Conservation (phyloP, 35 echinoderm and acorn worm species). For the Heliocidaris tuberculata region DNA sequence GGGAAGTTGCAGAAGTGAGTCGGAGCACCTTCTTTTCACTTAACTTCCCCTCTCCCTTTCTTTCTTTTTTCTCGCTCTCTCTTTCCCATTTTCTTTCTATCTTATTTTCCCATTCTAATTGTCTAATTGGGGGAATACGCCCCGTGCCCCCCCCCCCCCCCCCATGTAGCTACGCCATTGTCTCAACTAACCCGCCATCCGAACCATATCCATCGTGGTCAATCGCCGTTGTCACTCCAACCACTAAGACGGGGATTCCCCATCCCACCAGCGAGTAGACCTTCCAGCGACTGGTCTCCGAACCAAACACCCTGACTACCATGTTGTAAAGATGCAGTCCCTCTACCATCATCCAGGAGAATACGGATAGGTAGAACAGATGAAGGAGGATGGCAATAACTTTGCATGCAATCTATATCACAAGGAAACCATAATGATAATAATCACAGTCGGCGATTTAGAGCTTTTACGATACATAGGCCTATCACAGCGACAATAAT, state of each 20-base stretch:
- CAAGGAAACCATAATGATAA: neutral
- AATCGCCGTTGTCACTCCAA: constrained; percentile 52
- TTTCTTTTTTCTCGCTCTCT: no score
- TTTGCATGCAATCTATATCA: constrained; percentile 72
- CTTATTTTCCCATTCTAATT: no score
- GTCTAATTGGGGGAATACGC: no score
- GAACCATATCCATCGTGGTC: constrained; percentile 66
- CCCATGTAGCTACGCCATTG: neutral
- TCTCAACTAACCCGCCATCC: constrained; percentile 42
- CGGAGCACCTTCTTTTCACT: no score
- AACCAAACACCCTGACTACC: constrained; percentile 73
- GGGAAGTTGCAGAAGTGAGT: no score
- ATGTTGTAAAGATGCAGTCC: constrained; percentile 86
- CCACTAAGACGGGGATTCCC: constrained; percentile 67
- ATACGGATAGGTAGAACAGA: constrained; percentile 86
- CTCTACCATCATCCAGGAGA: constrained; percentile 93
- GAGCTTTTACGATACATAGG: no score
- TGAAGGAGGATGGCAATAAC: constrained; percentile 81
- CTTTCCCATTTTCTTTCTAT: no score
- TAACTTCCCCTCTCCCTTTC: no score
- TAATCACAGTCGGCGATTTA: no score
- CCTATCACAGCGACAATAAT: no score
- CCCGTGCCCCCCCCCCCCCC: no score
- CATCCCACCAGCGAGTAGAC: constrained; percentile 63
- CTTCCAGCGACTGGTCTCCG: constrained; percentile 59